A percentile compares a stretch with the other conserved stretches of the same genome.
phyloP scores from a whole-genome alignment of 2,113 vertebrate species.

The Bettongia penicillata region DNA sequence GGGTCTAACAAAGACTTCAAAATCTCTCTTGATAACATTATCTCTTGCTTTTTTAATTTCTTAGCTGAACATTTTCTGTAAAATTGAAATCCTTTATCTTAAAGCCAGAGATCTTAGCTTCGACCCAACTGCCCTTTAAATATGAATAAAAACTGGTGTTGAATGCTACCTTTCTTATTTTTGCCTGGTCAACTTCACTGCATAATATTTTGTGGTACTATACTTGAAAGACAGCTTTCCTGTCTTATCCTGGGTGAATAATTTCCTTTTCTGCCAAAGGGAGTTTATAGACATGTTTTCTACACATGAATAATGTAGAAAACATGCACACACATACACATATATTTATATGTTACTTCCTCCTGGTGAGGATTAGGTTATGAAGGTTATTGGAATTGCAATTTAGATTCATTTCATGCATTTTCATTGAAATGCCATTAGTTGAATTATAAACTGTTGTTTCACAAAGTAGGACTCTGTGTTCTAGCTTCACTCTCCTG shows the following conservation, averaged over 20 bases:
- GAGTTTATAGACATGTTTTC: conserved; percentile 18
- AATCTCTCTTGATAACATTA: conserved; percentile 68
- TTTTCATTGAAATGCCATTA: conserved; percentile 56
- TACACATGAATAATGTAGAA: background rate
- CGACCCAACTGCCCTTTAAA: conserved; percentile 62
- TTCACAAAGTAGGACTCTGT: conserved; percentile 20
- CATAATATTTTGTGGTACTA: conserved; percentile 40
- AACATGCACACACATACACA: background rate
- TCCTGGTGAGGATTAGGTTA: background rate
- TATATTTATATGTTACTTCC: background rate
- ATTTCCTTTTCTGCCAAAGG: background rate
- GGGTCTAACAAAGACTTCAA: conserved; percentile 32
- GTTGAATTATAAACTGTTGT: conserved; percentile 45
- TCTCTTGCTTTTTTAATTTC: conserved; percentile 71
- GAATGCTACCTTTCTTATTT: conserved; percentile 39
- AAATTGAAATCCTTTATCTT: conserved; percentile 77
- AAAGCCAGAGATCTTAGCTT: conserved; percentile 60
- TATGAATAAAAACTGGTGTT: conserved; percentile 23
- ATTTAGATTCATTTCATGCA: conserved; percentile 56
- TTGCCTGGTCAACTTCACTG: conserved; percentile 44
- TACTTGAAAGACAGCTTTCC: conserved; percentile 29
- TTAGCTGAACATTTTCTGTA: conserved; percentile 64
- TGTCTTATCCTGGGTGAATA: conserved; percentile 41
- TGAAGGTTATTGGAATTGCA: conserved; percentile 45
- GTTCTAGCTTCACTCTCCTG: conserved; percentile 31